Percentiles rank a stretch among this genome's conserved stretches.
phyloP scores from a whole-genome alignment of 2,113 vertebrate species.

The Hystrix cristata region DNA sequence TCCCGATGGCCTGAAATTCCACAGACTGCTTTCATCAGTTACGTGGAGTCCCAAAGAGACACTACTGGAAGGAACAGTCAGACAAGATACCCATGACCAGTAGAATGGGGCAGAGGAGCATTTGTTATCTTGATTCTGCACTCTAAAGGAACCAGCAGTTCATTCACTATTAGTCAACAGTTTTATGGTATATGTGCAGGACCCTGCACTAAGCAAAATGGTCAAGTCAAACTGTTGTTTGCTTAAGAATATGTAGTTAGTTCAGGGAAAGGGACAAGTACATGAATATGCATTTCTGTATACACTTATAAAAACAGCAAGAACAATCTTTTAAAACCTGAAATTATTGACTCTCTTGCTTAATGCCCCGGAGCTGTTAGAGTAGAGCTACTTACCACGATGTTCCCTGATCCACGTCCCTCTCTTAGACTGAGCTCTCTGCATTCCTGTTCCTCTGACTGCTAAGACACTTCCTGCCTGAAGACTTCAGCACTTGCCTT shows the following conservation, averaged over 20 bases:
- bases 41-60: background rate
- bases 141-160: background rate
- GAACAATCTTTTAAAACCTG: constrained; percentile 27
- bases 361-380: background rate
- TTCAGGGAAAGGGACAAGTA: background rate
- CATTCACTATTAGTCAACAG: background rate
- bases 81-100: background rate
- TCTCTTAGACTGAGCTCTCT: background rate
- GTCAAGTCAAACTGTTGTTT: background rate
- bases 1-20: background rate
- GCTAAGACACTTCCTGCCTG: background rate
- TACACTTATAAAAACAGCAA: background rate
- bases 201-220: background rate
- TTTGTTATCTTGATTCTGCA: background rate
- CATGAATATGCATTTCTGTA: background rate
- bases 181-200: background rate
- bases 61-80: background rate
- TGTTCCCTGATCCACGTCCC: background rate
- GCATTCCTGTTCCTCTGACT: background rate
- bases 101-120: background rate
- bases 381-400: background rate
- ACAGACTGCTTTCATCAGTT: background rate
- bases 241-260: background rate
- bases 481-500: background rate
- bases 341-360: background rate